Conservation (phyloP, 2,113 vertebrate genomes). For the Gila orcuttii region DNA sequence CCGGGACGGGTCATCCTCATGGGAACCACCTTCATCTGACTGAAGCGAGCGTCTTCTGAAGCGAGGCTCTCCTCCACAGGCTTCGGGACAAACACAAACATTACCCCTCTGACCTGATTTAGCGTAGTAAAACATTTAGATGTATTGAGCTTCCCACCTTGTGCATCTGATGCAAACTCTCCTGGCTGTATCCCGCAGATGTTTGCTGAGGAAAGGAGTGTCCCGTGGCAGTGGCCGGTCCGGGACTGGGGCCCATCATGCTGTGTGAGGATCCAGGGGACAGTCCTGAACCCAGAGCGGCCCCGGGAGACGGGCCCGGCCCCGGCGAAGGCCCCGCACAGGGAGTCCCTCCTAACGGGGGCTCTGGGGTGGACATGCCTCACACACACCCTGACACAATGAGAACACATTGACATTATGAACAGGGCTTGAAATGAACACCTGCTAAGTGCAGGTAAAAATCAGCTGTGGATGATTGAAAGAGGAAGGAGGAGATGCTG, state of each 20-base stretch:
- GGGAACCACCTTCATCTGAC: conserved; percentile 90
- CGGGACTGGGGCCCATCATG: conserved; percentile 96
- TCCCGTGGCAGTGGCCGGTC: conserved; percentile 85
- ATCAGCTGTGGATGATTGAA: neutral
- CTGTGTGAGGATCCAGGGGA: conserved; percentile 92
- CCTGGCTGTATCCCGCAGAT: conserved; percentile 88
- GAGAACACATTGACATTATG: neutral
- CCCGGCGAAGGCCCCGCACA: conserved; percentile 93
- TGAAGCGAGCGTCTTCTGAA: conserved; percentile 86
- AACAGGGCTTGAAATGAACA: no score
- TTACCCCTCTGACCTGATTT: conserved; percentile 2
- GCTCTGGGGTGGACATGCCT: conserved; percentile 91
- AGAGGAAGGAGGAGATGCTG: no score
- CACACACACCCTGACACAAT: neutral
- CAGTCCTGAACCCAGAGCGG: conserved; percentile 79
- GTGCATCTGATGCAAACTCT: conserved; percentile 93
- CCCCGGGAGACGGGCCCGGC: conserved; percentile 89
- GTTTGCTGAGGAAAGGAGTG: conserved; percentile 87
- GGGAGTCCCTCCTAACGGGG: conserved; percentile 91
- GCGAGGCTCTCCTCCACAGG: conserved; percentile 84
- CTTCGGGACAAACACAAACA: conserved; percentile 61
- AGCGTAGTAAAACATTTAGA: neutral
- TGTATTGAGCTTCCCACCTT: conserved; percentile 74
- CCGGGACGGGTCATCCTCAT: conserved; percentile 93
- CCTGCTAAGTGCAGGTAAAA: no score